These are phyloP conservation scores for Drosophila bipectinata DNA, from an alignment of 1,140 invertebrate species.

Conservation along the genomic window DNA sequence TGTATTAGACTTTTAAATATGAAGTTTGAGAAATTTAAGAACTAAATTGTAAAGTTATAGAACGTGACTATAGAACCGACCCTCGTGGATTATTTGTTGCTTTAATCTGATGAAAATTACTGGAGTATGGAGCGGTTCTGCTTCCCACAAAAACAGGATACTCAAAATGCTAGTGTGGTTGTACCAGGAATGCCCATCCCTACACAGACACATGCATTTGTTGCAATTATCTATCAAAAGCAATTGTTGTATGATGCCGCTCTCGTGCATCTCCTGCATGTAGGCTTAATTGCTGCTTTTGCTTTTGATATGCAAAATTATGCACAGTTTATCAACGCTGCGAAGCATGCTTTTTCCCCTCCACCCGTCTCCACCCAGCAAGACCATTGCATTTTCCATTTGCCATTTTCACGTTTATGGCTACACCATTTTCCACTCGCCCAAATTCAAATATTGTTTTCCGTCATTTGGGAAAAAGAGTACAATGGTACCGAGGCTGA, in stretches of 20 bases:
- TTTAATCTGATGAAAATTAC: conserved; percentile 78
- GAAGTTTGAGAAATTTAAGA: neutral
- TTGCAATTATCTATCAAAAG: conserved; percentile 67
- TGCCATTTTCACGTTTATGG: conserved; percentile 29
- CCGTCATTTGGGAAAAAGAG: conserved; percentile 48
- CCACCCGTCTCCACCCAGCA: conserved; percentile 2
- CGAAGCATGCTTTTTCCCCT: conserved; percentile 42
- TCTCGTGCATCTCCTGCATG: conserved; percentile 50
- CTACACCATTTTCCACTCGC: conserved; percentile 37
- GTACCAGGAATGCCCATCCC: neutral
- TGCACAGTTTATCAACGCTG: conserved; percentile 75
- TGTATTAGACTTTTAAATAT: neutral
- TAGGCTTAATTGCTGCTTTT: conserved; percentile 74
- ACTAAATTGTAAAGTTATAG: neutral
- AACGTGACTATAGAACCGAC: neutral
- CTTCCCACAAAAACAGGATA: conserved; percentile 63
- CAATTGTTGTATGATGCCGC: conserved; percentile 60
- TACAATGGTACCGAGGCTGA: conserved; percentile 28
- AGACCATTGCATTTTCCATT: conserved; percentile 5
- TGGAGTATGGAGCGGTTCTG: conserved; percentile 69
- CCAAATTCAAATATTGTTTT: conserved; percentile 51
- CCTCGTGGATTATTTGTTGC: conserved; percentile 24
- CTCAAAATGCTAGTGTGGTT: conserved; percentile 8
- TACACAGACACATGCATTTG: conserved; percentile 26
- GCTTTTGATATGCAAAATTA: conserved; percentile 79